Evolutionary conservation across 1,140 invertebrate genomes (phyloP).

Genomic region (Heliconius hewitsoni): DNA sequence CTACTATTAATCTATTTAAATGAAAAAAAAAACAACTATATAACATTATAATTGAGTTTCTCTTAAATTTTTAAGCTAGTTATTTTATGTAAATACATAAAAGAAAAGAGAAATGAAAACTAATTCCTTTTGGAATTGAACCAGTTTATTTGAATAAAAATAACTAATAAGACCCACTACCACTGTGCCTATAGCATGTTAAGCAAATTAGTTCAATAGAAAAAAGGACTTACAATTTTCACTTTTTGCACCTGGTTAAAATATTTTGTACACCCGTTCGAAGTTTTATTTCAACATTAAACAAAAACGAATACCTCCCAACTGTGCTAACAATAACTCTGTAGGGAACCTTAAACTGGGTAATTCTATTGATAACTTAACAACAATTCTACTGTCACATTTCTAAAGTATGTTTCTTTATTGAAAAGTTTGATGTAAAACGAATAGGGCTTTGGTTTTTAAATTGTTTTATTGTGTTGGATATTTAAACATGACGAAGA

Average conservation of each 20-base stretch:
- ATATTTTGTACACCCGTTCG: not conserved
- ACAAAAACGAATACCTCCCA: not conserved
- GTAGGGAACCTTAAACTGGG: not conserved
- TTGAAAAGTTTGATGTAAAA: not conserved
- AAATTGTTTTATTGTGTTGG: not conserved
- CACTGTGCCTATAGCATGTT: not conserved
- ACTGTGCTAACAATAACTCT: conserved; percentile 19
- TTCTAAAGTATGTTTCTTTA: not conserved
- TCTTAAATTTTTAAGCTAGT: not conserved
- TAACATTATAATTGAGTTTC: not conserved
- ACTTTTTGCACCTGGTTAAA: not conserved
- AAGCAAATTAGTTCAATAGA: not conserved
- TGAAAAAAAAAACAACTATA: not conserved
- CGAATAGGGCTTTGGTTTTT: not conserved
- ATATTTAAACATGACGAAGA: not conserved
- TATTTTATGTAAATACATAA: not conserved
- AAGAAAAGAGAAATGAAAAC: not conserved
- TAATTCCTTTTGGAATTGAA: not conserved
- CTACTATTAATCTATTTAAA: not conserved
- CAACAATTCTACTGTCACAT: not conserved
- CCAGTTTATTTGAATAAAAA: not conserved
- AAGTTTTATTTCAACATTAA: conserved; percentile 5
- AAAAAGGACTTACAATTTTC: not conserved
- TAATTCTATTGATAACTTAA: not conserved
- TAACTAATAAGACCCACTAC: not conserved